phyloP scores from a whole-genome alignment of 1,140 invertebrate genomes.

The Steinernema feltiae region DNA sequence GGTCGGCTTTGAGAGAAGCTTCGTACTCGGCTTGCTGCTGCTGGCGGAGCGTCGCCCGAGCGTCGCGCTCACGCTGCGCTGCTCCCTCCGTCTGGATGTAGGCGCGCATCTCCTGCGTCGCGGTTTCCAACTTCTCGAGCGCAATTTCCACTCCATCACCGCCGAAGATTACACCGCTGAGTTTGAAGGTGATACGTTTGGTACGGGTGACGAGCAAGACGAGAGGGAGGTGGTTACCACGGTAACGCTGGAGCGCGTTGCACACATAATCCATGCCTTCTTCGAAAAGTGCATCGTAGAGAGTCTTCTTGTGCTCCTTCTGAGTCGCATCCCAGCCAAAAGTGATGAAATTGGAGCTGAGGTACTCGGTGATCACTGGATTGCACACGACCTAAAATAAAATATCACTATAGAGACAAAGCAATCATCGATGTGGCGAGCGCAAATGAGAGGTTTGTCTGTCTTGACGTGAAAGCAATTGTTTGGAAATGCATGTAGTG shows the following conservation, averaged over 20 bases:
- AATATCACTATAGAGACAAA: not conserved
- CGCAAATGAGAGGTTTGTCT: too few species aligned
- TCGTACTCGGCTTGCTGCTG: not conserved
- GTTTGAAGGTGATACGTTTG: not conserved
- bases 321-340: constrained; percentile 3
- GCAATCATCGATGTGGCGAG: too few species aligned
- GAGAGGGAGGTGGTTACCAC: not conserved
- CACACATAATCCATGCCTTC: not conserved
- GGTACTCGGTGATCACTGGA: not conserved
- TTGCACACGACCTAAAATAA: not conserved
- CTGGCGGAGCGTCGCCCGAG: not conserved
- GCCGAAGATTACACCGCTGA: not conserved
- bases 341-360: not conserved
- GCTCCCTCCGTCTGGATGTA: not conserved
- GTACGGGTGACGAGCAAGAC: not conserved
- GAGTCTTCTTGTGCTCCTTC: not conserved
- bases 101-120: not conserved
- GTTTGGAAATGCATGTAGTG: too few species aligned
- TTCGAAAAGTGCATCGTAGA: not conserved
- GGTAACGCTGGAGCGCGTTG: not conserved
- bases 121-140: not conserved
- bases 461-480: too few species aligned
- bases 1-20: not conserved
- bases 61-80: not conserved
- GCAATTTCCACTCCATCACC: not conserved